Base-by-base conservation (phyloP, 2,888 invertebrate species). In the Subacronicta megacephala region DNA sequence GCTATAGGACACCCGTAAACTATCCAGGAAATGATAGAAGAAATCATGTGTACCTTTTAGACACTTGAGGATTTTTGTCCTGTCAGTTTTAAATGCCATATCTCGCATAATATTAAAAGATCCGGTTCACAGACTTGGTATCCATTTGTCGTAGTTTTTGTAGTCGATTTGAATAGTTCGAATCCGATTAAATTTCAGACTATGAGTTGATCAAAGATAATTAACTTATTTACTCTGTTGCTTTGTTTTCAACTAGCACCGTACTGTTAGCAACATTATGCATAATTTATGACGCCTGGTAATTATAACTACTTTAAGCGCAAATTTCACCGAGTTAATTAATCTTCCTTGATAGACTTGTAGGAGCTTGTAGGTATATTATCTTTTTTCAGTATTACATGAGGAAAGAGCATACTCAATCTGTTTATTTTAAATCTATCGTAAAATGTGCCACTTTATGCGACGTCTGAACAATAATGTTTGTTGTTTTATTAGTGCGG, bases 1-100 rank as follows among this genome's bases (percentile, higher is more conserved):
- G 73, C 54, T 68, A 56, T 75, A 43, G 72, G 56, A 23, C 72
- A 72, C 56, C 45, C 55, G 58, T 56, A 50, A 54, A 55, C 40
- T 43, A 60, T 57, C 58, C 37, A 42, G 47, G 17, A 29, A 46
- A 26, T 36, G n/a, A 37, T 29, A 23, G 36, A 12, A 37, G 29
- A 44, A 33, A 20, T 37, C 49, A 17, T 18, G 13, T 10, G 42
- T 29, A 31, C 31, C 3, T n/a, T 73, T 54, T 46, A 38, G 49
- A 31, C 40, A 35, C 44, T 16, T 40, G 26, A 50, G 52, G 43
- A 63, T 73, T 68, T 45, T 23, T 43, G 15, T 42, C 31, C 40
- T 55, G 26, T 44, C 6, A 49, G 36, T 49, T 31, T 17, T 36
- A 50, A 17, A 36, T 16, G 37, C 17, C 16, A 18, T 45, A 13